Percentiles rank a stretch among this genome's conserved stretches.
phyloP scores from a whole-genome alignment of 2,113 vertebrate species.

The Periophthalmus modestus region DNA sequence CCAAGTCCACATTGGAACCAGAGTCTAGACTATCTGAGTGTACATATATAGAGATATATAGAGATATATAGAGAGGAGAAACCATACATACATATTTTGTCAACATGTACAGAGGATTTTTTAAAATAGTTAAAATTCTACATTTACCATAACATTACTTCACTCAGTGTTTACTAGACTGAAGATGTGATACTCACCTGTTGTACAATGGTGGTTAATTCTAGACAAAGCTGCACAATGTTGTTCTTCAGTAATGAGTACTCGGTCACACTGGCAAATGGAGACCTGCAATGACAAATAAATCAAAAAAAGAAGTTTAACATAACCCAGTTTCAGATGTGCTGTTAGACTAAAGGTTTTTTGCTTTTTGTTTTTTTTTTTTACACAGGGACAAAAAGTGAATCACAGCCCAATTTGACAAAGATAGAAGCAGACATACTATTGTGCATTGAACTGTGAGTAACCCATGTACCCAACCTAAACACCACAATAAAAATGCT shows the following conservation, averaged over 20 bases:
- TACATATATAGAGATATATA: not conserved
- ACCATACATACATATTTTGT: too few relatives aligned
- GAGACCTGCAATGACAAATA: conserved; percentile 79
- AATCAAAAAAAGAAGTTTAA: conserved; percentile 7
- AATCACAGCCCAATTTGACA: not conserved
- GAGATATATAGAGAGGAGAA: not conserved
- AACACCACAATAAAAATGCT: not conserved
- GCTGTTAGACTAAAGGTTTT: not conserved
- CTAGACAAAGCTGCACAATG: conserved; percentile 92
- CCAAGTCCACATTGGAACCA: not conserved
- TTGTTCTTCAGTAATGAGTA: conserved; percentile 94
- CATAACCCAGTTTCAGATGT: not conserved
- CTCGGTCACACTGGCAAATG: conserved; percentile 92
- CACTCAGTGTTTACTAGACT: not conserved
- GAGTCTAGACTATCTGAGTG: not conserved
- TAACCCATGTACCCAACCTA: not conserved
- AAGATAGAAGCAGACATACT: not conserved
- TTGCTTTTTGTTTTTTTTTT: too few relatives aligned
- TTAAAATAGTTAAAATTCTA: too few relatives aligned
- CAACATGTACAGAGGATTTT: too few relatives aligned
- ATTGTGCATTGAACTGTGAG: conserved; percentile 3
- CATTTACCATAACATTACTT: too few relatives aligned
- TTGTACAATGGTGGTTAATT: conserved; percentile 93
- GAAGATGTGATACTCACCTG: conserved; percentile 75
- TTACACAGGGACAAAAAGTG: not conserved